phyloP scores from a whole-genome alignment of 1,140 invertebrate genomes.

The Cataglyphis hispanica region DNA sequence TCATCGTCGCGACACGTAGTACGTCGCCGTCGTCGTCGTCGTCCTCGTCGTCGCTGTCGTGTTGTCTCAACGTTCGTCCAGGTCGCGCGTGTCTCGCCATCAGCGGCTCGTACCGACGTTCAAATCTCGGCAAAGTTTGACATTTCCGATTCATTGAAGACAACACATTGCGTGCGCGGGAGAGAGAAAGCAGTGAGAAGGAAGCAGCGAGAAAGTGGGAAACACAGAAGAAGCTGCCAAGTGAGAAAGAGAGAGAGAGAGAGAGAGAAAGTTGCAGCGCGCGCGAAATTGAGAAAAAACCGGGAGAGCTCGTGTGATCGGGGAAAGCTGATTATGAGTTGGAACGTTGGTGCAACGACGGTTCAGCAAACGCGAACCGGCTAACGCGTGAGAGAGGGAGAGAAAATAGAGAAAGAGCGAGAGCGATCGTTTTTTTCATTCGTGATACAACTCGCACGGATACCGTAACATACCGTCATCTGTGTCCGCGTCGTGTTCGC shows the following conservation, averaged over 20 bases:
- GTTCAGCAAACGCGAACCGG: constrained; percentile 65
- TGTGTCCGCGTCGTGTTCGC: constrained; percentile 30
- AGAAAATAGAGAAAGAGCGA: constrained; percentile 44
- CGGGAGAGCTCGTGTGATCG: constrained; percentile 55
- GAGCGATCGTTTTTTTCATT: constrained; percentile 58
- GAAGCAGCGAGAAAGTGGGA: constrained; percentile 23
- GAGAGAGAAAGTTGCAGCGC: constrained; percentile 52
- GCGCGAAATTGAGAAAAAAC: constrained; percentile 46
- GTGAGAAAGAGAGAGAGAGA: constrained; percentile 24
- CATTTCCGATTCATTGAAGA: constrained; percentile 20
- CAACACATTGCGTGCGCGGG: constrained; percentile 32
- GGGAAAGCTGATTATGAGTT: constrained; percentile 74
- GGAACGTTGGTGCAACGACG: constrained; percentile 62
- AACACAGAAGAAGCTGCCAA: constrained; percentile 24
- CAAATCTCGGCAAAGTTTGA: constrained; percentile 8
- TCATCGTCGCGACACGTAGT: constrained; percentile 76
- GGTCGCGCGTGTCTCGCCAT: constrained; percentile 63
- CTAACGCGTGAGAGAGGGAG: constrained; percentile 54
- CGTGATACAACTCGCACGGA: constrained; percentile 54
- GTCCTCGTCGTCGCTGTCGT: constrained; percentile 55
- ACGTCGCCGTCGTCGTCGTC: constrained; percentile 72
- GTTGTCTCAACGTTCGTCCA: constrained; percentile 46
- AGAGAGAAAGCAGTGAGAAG: constrained; percentile 33
- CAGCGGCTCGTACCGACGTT: constrained; percentile 67
- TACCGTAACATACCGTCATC: constrained; percentile 19